A percentile compares a stretch with the other conserved stretches of the same genome.
Evolutionary conservation across 2,797 vertebrate genomes (phyloP).

Genomic region (Cichlasoma orientale): DNA sequence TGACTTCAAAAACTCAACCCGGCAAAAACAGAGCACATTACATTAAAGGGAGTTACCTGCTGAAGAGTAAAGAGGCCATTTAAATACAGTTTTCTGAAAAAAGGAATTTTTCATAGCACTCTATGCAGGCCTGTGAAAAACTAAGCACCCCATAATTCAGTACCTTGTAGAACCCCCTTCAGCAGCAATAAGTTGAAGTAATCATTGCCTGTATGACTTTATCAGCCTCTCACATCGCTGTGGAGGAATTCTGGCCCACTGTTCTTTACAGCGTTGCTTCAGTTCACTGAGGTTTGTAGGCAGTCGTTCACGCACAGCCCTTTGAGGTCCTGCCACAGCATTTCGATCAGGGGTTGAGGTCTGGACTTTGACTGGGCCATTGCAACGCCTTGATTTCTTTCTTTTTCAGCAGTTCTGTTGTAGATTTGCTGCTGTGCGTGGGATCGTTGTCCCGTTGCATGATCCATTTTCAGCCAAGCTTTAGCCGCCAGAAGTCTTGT

Average conservation of each 20-base stretch:
- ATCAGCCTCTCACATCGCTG: background rate
- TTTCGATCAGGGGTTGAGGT: background rate
- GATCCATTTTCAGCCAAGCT: background rate
- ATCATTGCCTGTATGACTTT: background rate
- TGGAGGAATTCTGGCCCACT: background rate
- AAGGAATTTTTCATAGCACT: background rate
- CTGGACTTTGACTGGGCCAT: background rate
- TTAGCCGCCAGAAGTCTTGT: background rate
- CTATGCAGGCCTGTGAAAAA: background rate
- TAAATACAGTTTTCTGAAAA: background rate
- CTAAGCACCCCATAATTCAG: background rate
- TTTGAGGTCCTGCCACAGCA: background rate
- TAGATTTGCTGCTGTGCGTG: background rate
- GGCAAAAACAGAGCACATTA: background rate
- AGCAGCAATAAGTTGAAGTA: background rate
- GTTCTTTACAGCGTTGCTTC: background rate
- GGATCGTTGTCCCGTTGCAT: background rate
- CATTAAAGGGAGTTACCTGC: background rate
- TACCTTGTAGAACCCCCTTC: background rate
- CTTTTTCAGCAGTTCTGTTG: background rate
- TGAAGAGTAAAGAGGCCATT: background rate
- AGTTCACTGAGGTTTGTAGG: background rate
- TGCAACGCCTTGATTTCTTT: background rate
- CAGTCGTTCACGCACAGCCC: no score
- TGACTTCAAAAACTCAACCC: background rate